These are phyloP conservation scores for Microctenopoma steveboyesi DNA, from an alignment of 2,797 vertebrate species.

Conservation along the genomic window DNA sequence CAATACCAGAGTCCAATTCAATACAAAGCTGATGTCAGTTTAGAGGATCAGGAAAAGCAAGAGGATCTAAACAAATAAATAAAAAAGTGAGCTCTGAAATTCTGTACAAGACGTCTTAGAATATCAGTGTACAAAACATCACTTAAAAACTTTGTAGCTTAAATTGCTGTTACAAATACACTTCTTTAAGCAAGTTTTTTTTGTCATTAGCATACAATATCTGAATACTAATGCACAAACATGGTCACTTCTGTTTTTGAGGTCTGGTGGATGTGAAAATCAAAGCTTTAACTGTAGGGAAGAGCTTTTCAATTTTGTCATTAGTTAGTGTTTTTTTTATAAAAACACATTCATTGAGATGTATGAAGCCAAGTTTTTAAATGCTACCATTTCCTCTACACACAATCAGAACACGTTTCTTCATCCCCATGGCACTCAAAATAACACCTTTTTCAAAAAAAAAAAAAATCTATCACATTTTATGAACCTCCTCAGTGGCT, in stretches of 20 bases:
- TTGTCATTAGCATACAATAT: conserved; percentile 60
- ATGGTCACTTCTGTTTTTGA: conserved; percentile 71
- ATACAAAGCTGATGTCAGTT: conserved; percentile 78
- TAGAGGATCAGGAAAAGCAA: conserved; percentile 65
- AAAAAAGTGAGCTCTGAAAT: conserved; percentile 75
- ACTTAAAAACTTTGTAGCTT: conserved; percentile 83
- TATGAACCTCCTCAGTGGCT: conserved; percentile 23
- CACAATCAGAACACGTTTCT: conserved; percentile 13
- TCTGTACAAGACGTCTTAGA: conserved; percentile 81
- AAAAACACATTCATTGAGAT: conserved; percentile 56
- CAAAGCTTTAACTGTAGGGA: conserved; percentile 33
- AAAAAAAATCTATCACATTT: conserved; percentile 29
- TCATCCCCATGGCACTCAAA: conserved; percentile 38
- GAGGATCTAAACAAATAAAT: conserved; percentile 76
- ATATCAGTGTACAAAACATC: conserved; percentile 85
- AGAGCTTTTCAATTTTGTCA: conserved; percentile 26
- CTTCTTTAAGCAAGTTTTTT: conserved; percentile 54
- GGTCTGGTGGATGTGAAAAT: conserved; percentile 58
- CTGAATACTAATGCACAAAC: conserved; percentile 61
- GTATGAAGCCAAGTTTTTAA: conserved; percentile 36
- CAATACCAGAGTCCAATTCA: conserved; percentile 70
- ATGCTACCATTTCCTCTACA: conserved; percentile 57
- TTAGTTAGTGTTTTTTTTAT: conserved; percentile 39
- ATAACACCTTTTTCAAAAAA: not conserved
- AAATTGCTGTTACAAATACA: conserved; percentile 85